Evolutionary conservation across 2,113 vertebrate genomes (phyloP).

Genomic region (Ranitomeya variabilis): DNA sequence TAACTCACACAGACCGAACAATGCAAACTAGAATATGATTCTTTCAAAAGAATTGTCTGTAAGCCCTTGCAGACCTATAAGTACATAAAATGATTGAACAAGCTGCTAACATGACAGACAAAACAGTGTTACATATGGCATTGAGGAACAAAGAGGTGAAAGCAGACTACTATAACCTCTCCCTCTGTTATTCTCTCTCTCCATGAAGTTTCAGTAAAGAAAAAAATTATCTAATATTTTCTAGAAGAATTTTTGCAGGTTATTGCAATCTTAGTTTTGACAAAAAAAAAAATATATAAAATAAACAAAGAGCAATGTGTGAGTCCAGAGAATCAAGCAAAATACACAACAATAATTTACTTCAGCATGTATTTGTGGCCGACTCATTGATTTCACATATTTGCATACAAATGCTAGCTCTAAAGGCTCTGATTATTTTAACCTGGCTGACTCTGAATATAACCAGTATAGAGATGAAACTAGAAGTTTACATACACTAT

Average conservation of each 20-base stretch:
- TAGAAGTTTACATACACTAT: no score
- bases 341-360: not conserved
- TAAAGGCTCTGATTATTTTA: no score
- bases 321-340: not conserved
- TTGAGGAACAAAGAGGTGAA: not conserved
- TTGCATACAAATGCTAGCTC: no score
- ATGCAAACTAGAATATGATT: not conserved
- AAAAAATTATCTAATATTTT: not conserved
- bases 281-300: not conserved
- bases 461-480: no score
- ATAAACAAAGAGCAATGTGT: not conserved
- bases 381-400: not conserved
- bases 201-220: not conserved
- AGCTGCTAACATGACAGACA: conserved; percentile 16
- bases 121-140: not conserved
- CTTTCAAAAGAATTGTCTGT: not conserved
- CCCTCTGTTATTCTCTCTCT: not conserved
- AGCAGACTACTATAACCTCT: not conserved
- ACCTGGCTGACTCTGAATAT: no score
- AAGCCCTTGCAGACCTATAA: not conserved
- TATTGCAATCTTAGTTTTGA: not conserved
- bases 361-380: not conserved
- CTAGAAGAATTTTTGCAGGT: not conserved
- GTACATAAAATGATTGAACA: not conserved
- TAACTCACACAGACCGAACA: conserved; percentile 1